Evolutionary conservation across 92 coral and sea anemone species (phyloP).

Genomic region (Ricordea florida): DNA sequence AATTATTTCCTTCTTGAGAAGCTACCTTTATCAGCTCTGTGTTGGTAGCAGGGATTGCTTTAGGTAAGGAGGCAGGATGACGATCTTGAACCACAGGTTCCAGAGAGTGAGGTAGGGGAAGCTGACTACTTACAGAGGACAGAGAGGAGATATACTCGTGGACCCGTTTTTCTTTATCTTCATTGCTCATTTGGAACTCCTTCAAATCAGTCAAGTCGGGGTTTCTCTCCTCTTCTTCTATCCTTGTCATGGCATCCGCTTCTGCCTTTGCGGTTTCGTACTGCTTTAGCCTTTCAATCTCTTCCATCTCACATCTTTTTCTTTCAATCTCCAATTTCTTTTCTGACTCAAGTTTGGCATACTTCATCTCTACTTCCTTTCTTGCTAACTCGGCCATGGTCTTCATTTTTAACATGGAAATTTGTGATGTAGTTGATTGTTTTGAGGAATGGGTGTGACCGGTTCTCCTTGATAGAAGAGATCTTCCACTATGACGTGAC

Average conservation of each 20-base stretch:
- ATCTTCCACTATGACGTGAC: too few relatives aligned
- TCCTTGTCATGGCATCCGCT: conserved; percentile 25
- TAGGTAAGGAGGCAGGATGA: too few relatives aligned
- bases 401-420: conserved; percentile 19
- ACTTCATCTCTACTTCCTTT: conserved; percentile 37
- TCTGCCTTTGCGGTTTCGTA: conserved; percentile 52
- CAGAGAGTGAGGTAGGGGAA: too few relatives aligned
- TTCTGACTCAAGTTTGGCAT: conserved; percentile 31
- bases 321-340: conserved; percentile 38
- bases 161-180: too few relatives aligned
- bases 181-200: too few relatives aligned
- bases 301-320: conserved; percentile 42
- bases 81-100: too few relatives aligned
- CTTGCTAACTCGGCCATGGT: conserved; percentile 38
- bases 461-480: too few relatives aligned
- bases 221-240: conserved; percentile 27
- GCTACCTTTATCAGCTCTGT: too few relatives aligned
- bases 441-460: too few relatives aligned
- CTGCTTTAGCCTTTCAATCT: conserved; percentile 20
- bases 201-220: conserved; percentile 4
- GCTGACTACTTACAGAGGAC: too few relatives aligned
- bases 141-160: not conserved
- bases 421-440: conserved; percentile 11
- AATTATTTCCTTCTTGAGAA: too few relatives aligned
- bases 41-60: too few relatives aligned